A percentile compares a stretch with the other conserved stretches of the same genome.
phyloP scores from a whole-genome alignment of 2,888 invertebrate species.

The Ennomos quercinarius region DNA sequence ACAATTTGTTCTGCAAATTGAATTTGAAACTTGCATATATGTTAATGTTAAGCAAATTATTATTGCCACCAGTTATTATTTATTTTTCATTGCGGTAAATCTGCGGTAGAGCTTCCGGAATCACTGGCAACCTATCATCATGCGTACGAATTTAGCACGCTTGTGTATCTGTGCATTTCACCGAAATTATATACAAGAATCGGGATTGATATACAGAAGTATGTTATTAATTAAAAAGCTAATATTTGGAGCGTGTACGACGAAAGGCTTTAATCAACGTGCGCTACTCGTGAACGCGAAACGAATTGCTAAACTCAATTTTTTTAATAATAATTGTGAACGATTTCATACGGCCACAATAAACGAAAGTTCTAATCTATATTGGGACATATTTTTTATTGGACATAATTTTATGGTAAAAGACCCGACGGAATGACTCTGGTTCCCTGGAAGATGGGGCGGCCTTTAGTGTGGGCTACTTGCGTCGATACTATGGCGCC shows the following conservation, averaged over 20 bases:
- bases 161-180: conserved; percentile 45
- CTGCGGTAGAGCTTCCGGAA: conserved; percentile 28
- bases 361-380: conserved; percentile 44
- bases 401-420: too few relatives aligned
- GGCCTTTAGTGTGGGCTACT: too few relatives aligned
- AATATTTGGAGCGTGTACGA: conserved; percentile 61
- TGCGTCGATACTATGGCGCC: too few relatives aligned
- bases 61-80: conserved; percentile 33
- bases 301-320: conserved; percentile 53
- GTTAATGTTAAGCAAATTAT: conserved; percentile 36
- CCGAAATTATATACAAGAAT: conserved; percentile 54
- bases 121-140: conserved; percentile 42
- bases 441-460: too few relatives aligned
- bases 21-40: conserved; percentile 30
- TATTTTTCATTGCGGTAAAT: conserved; percentile 40
- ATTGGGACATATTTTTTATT: too few relatives aligned
- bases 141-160: conserved; percentile 38
- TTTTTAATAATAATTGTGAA: conserved; percentile 12
- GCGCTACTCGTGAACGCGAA: conserved; percentile 53
- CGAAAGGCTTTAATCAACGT: conserved; percentile 63
- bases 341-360: conserved; percentile 46
- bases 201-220: conserved; percentile 56
- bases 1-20: conserved; percentile 35
- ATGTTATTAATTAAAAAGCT: conserved; percentile 57
- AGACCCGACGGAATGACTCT: too few relatives aligned